Conservation (phyloP, 2,888 invertebrate species). For the Drosophila sordidula region DNA sequence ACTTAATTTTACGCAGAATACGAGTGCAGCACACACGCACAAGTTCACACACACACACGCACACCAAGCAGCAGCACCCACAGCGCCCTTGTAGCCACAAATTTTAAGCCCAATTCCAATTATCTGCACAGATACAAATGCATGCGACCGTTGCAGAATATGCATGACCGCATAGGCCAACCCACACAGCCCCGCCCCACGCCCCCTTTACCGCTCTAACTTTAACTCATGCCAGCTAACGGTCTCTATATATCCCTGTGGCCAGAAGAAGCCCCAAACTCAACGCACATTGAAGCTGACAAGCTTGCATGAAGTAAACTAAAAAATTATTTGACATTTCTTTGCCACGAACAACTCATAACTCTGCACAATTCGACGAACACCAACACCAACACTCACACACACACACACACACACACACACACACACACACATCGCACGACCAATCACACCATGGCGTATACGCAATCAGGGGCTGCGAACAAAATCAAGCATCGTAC, state of each 20-base stretch:
- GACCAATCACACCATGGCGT: conserved; percentile 24
- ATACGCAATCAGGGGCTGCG: conserved; percentile 87
- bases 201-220: not conserved
- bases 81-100: conserved; percentile 66
- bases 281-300: conserved; percentile 19
- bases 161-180: conserved; percentile 48
- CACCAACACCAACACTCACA: no score
- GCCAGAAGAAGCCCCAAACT: conserved; percentile 17
- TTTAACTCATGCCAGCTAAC: conserved; percentile 13
- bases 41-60: conserved; percentile 9
- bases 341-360: conserved; percentile 30
- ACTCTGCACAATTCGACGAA: conserved; percentile 13
- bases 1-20: conserved; percentile 70
- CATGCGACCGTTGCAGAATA: conserved; percentile 53
- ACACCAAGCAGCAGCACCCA: conserved; percentile 19
- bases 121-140: conserved; percentile 72
- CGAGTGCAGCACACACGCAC: conserved; percentile 23
- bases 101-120: conserved; percentile 79
- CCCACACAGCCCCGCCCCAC: not conserved
- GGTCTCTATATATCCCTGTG: not conserved
- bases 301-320: conserved; percentile 22
- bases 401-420: conserved; percentile 1
- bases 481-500: conserved; percentile 90
- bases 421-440: conserved; percentile 11
- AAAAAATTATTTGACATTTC: conserved; percentile 48